Base-by-base conservation (phyloP, 2,113 vertebrate genomes). In the Microtus richardsoni region DNA sequence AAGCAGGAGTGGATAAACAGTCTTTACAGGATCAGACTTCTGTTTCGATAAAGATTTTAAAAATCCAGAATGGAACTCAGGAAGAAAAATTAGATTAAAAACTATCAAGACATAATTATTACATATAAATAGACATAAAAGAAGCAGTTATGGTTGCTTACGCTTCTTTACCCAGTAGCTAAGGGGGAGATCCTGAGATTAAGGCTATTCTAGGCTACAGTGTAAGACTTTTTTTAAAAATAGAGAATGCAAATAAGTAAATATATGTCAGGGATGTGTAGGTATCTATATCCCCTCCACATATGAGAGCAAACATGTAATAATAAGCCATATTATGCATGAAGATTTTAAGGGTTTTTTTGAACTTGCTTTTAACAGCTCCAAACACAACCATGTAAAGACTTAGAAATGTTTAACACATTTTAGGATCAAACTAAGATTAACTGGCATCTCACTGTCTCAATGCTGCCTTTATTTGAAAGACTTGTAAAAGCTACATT, bases 361-460 rank as follows among this genome's bases (percentile, higher is more conserved):
- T 39, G 1, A 9, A 24, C 17, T 47, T 96, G 94, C 68, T 54
- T 74, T 88, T 80, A 90, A 91, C 2, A 73, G 8, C 14, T 93
- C 36, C 39, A 86, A 96, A 74, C 36, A 85, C 39, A 96, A 77
- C 87, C 58, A 71, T 3, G 33, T 16, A 7, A 28, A 66, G 24
- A 30, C 13, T 79, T 21, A 91, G 58, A 92, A 97, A 88, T 77
- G 16, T 22, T 73, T 94, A 33, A 68, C 16, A 54, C 75, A 33
- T 90, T 90, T 70, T 83, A n/a, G 86, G 28, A 93, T 92, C 21
- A 93, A 78, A 28, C n/a, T 96, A 88, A 92, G 52, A 91, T 96
- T 22, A 87, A 77, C 44, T 16, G 33, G 54, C 41, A 85, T 62
- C 21, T 74, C 49, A 82, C 6, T 60, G 85, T 41, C 28, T 85